Evolutionary conservation across 2,797 vertebrate genomes (phyloP), one percentile per base, ranked within the genome.

Genomic region (Hydrocynus forskahlii): DNA sequence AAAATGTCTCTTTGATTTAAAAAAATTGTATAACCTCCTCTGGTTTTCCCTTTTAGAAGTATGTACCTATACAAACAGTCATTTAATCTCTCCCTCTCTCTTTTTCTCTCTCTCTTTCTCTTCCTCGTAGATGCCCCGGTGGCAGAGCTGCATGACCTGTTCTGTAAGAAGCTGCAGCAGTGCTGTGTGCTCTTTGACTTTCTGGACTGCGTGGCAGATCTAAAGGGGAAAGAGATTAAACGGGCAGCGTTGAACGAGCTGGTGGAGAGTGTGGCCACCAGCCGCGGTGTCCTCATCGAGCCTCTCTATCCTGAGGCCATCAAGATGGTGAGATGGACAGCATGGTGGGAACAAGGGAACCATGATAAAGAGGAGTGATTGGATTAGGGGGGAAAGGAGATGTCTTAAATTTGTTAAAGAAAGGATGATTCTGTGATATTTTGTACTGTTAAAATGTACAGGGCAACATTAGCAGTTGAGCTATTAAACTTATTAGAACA

Each of bases 211-310:
- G 97, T 97, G 75, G 96, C 96, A 0, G 96, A 97, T 94, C 94
- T 97, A 81, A 97, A 97, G 90, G 97, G 96, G 80, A 97, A 97
- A 89, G 97, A 97, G 93, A 96, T 97, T 91, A 97, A 97, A 88
- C 95, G 97, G 12, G 96, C 96, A 0, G 97, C 96, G 0, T 95
- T 97, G 85, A 97, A 97, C 0, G 97, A 97, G 85, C 94, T 97
- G 89, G 96, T 97, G 92, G 97, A 97, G 86, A 96, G 96, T 1
- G 95, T 97, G 90, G 96, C 96, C 86, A 96, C 96, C 4, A 96
- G 95, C 89, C 95, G 96, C 64, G 97, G 97, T 0, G 94, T 97
- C 83, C 96, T 97, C 87, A 97, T 97, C 10, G 96, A 97, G 87
- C 97, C 96, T 0, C 93, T 97, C 29, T 97, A 97, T 90, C 97